These are phyloP conservation scores for Corythaeola cristata DNA, from an alignment of 2,113 vertebrate genomes.

Conservation along the genomic window DNA sequence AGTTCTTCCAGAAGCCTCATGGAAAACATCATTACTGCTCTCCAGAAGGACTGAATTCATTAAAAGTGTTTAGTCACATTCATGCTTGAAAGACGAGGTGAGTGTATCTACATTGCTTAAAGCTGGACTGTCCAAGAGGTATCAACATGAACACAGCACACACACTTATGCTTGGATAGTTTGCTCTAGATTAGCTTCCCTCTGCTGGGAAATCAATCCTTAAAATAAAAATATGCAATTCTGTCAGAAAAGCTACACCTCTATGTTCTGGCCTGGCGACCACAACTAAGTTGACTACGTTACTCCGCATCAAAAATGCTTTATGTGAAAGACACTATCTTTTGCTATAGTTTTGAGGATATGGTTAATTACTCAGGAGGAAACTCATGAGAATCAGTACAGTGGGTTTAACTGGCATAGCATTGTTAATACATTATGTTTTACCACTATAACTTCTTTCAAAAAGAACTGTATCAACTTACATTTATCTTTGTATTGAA, in stretches of 20 bases:
- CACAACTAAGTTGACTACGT: not conserved
- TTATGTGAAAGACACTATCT: not conserved
- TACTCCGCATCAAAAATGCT: not conserved
- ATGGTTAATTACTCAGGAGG: not conserved
- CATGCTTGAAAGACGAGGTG: not conserved
- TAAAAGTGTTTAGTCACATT: not conserved
- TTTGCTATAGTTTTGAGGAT: not conserved
- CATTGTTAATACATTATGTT: not conserved
- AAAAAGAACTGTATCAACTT: slow-evolving; percentile 68
- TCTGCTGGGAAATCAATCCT: not conserved
- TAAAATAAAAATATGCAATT: not conserved
- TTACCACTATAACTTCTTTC: not conserved
- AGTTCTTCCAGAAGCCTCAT: not conserved
- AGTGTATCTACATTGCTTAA: not conserved
- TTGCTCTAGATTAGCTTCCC: not conserved
- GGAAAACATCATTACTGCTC: not conserved
- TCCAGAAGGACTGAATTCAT: not conserved
- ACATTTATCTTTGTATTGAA: slow-evolving; percentile 94
- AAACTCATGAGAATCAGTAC: not conserved
- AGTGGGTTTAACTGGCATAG: not conserved
- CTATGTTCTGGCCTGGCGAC: not conserved
- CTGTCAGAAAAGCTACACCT: not conserved
- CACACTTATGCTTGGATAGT: not conserved
- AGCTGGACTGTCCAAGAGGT: not conserved
- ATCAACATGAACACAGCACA: not conserved